Conservation (phyloP, 2,797 vertebrate genomes). For the Steatocranus sp. region DNA sequence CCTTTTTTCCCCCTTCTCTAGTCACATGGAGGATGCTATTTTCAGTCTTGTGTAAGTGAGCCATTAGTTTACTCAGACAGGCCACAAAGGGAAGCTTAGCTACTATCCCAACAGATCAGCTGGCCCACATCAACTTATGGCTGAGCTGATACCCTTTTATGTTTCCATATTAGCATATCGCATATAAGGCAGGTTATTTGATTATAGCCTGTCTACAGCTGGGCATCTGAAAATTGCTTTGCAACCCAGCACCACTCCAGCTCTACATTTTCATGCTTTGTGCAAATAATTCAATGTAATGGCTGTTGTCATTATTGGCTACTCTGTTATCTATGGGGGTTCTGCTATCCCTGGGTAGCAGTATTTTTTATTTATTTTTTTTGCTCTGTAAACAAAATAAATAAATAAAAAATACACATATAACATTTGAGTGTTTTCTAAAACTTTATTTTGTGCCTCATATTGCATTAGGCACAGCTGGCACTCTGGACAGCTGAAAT, state of each 20-base stretch:
- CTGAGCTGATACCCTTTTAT: neutral
- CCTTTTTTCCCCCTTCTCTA: fast-evolving
- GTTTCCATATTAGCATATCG: neutral
- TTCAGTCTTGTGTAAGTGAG: neutral
- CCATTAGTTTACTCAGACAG: neutral
- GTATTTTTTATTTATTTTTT: neutral
- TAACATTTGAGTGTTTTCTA: neutral
- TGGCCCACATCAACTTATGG: neutral
- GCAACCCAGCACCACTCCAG: neutral
- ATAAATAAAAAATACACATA: neutral
- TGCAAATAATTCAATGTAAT: neutral
- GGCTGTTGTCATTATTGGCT: neutral
- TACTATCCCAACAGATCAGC: neutral
- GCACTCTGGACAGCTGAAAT: neutral
- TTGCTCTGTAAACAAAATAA: neutral
- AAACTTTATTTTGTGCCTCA: neutral
- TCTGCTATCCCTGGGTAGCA: neutral
- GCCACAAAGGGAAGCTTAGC: neutral
- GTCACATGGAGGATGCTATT: neutral
- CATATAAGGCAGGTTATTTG: neutral
- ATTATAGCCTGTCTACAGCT: neutral
- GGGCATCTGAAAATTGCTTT: neutral
- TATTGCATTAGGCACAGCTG: neutral
- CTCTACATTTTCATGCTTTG: neutral
- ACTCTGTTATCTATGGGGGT: neutral